These are phyloP conservation scores for Brachyistius frenatus DNA, from an alignment of 2,113 vertebrate genomes.

Conservation along the genomic window DNA sequence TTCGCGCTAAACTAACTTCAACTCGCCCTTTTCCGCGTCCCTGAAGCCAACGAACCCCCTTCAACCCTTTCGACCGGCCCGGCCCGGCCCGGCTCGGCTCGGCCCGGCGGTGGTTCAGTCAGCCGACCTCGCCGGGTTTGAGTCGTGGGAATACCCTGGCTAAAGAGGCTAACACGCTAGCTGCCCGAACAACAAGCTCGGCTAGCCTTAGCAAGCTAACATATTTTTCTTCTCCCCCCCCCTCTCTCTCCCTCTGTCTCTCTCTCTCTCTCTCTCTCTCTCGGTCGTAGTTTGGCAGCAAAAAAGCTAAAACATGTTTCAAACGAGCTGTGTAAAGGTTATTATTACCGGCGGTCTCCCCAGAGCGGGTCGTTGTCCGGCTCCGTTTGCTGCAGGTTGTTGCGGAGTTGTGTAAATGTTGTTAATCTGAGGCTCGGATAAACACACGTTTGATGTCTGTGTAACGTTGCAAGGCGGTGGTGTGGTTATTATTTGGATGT, in stretches of 20 bases:
- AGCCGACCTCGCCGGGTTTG: conserved; percentile 68
- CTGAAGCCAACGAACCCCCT: conserved; percentile 3
- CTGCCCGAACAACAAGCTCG: conserved; percentile 81
- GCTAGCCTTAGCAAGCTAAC: conserved; percentile 79
- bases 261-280: neutral
- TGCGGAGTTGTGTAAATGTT: conserved; percentile 84
- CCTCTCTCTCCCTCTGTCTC: too few species aligned
- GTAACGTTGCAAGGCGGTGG: conserved; percentile 81
- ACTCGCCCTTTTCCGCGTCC: conserved; percentile 1
- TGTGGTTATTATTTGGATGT: conserved; percentile 83
- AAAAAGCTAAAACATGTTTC: conserved; percentile 33
- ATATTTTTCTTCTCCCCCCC: neutral
- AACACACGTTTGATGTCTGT: conserved; percentile 82
- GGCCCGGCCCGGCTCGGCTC: neutral
- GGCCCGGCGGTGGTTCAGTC: conserved; percentile 63
- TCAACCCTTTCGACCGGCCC: neutral
- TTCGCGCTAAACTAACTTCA: conserved; percentile 36
- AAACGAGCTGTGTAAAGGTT: conserved; percentile 19
- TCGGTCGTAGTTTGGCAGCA: conserved; percentile 49
- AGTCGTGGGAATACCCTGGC: conserved; percentile 67
- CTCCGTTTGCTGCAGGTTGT: conserved; percentile 79
- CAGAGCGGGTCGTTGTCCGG: conserved; percentile 81
- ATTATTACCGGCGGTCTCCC: conserved; percentile 84
- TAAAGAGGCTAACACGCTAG: conserved; percentile 74
- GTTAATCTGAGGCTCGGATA: conserved; percentile 79